Conservation (phyloP, 2,888 invertebrate species). For the Nyleta sp. region DNA sequence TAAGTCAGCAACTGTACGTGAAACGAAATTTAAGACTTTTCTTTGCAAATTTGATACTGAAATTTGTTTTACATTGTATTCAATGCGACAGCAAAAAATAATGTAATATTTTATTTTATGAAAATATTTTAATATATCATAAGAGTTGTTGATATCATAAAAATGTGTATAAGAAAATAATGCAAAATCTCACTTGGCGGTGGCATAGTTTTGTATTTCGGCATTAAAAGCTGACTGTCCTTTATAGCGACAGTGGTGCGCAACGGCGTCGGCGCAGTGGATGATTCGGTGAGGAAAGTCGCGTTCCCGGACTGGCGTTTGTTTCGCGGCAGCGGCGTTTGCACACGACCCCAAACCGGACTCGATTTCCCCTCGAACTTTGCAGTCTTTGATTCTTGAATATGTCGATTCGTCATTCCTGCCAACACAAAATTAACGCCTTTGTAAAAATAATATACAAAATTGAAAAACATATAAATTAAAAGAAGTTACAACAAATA, state of each 20-base stretch:
- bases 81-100: too few relatives aligned
- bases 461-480: too few relatives aligned
- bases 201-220: slow-evolving; percentile 86
- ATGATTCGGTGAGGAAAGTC: slow-evolving; percentile 84
- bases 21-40: too few relatives aligned
- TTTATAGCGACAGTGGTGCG: slow-evolving; percentile 78
- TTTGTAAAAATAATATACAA: too few relatives aligned
- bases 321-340: slow-evolving; percentile 47
- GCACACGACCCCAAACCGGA: slow-evolving; percentile 37
- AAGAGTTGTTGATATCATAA: too few relatives aligned
- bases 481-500: too few relatives aligned
- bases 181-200: slow-evolving; percentile 81
- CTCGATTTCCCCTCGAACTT: slow-evolving; percentile 33
- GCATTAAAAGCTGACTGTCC: slow-evolving; percentile 76
- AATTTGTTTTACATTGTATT: too few relatives aligned
- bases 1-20: too few relatives aligned
- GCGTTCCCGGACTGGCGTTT: slow-evolving; percentile 69
- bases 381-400: slow-evolving; percentile 52
- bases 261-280: slow-evolving; percentile 84
- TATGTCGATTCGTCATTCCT: slow-evolving; percentile 29
- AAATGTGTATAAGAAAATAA: neutral
- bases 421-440: neutral
- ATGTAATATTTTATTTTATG: slow-evolving; percentile 6
- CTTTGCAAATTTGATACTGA: too few relatives aligned
- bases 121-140: too few relatives aligned